Conservation (phyloP, 2,888 invertebrate genomes). For the Holacanthella duospinosa region DNA sequence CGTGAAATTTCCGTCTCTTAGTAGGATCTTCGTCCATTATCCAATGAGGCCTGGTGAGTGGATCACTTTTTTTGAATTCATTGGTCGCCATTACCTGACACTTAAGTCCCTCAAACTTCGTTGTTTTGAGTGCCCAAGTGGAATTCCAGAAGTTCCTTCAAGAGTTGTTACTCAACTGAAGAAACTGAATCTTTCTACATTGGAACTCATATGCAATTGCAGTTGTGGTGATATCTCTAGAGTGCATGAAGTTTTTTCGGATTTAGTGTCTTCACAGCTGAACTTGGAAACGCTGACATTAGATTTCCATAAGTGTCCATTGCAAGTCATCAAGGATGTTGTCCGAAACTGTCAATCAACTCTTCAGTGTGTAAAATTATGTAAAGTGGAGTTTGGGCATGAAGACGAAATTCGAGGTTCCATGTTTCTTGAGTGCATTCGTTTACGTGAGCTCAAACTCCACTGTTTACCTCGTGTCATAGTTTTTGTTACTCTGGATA, state of each 20-base stretch:
- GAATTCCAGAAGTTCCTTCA: not conserved
- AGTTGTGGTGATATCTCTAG: not conserved
- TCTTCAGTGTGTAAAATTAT: conserved; percentile 2
- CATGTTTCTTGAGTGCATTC: conserved; percentile 8
- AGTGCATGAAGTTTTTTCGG: not conserved
- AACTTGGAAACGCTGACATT: conserved; percentile 5
- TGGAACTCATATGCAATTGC: conserved; percentile 10
- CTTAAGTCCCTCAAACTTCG: conserved; percentile 1
- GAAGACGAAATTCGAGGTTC: conserved; percentile 15
- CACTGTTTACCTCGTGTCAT: conserved; percentile 12
- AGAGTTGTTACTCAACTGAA: conserved; percentile 1
- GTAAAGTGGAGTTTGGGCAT: conserved; percentile 15
- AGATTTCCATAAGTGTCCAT: not conserved
- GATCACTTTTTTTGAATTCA: conserved; percentile 20
- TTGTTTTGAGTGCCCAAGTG: not conserved
- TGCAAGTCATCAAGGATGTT: not conserved
- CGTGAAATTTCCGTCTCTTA: conserved; percentile 16
- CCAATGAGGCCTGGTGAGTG: conserved; percentile 19
- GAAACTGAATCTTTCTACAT: conserved; percentile 11
- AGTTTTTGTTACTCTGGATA: conserved; percentile 8
- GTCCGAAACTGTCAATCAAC: not conserved
- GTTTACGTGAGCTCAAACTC: conserved; percentile 5
- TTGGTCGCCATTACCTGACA: conserved; percentile 6
- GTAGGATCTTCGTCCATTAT: conserved; percentile 14
- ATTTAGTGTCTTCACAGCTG: conserved; percentile 6